Percentiles rank a stretch among this genome's conserved stretches.
Conservation (phyloP, 1,140 invertebrate species). For the Drosophila trapezifrons region DNA sequence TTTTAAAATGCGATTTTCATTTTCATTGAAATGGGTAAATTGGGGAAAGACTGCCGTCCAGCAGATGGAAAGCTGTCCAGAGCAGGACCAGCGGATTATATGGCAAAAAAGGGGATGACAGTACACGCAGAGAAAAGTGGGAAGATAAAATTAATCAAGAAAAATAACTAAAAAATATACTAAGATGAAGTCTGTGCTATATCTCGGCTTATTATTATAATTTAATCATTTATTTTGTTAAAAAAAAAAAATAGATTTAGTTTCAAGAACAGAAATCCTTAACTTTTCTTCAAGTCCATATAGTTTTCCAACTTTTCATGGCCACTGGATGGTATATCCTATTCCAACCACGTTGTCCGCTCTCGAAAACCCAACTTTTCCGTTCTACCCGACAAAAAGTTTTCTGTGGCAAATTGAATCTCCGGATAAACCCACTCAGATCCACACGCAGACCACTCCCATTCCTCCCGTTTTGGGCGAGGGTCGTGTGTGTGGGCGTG, state of each 20-base stretch:
- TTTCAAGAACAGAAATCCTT: neutral
- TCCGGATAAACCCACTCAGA: conserved; percentile 6
- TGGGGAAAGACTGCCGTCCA: conserved; percentile 30
- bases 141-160: too few relatives aligned
- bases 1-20: neutral
- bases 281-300: neutral
- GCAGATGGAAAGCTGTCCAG: conserved; percentile 59
- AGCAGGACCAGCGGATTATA: conserved; percentile 8
- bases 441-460: neutral
- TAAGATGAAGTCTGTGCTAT: too few relatives aligned
- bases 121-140: neutral
- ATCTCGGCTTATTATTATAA: too few relatives aligned
- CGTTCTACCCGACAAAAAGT: conserved; percentile 42
- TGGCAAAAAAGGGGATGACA: neutral
- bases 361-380: conserved; percentile 56
- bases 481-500: conserved; percentile 74
- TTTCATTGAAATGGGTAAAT: conserved; percentile 62
- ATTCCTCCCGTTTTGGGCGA: neutral
- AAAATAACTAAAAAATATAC: too few relatives aligned
- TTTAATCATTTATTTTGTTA: too few relatives aligned
- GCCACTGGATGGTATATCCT: conserved; percentile 38
- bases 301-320: conserved; percentile 59
- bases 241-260: too few relatives aligned
- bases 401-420: conserved; percentile 66
- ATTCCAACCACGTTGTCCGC: conserved; percentile 29